Evolutionary conservation across 2,888 invertebrate species (phyloP), one percentile per base, ranked within the genome.

Genomic region (Latheticus oryzae): DNA sequence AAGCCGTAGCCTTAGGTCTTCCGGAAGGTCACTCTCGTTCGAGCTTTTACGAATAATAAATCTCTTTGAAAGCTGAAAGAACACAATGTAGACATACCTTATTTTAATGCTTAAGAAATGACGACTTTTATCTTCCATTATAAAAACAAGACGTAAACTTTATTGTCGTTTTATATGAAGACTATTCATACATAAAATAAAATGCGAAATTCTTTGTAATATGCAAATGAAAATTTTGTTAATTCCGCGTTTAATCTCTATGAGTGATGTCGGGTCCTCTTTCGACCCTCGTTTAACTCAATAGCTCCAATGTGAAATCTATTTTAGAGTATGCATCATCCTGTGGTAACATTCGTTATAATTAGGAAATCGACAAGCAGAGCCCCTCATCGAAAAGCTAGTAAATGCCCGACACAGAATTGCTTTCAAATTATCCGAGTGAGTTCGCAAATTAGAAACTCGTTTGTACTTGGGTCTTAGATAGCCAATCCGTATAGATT

Each of bases 71-170:
- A 52, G 57, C 35, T 13, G 45, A 21, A 28, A 30, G 21, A 58
- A 62, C 42, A 42, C 51, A 12, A 15, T 28, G 28, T 23, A 30
- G 30, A 47, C 62, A 57, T 52, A 58, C 53, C 56, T 62, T 62
- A 59, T 63, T 64, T 65, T 65, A 65, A 66, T 68, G 65, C 52
- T 37, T 38, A 54, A 58, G 62, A 64, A 64, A 65, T 63, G 64
- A 61, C 60, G 65, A 67, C 63, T 66, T 68, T 67, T 69, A 69
- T 68, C 64, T 67, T 19, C 61, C 52, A 60, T 59, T 61, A 60
- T 68, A 66, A 65, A 68, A 66, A 48, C 59, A 61, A 60, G 65
- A 62, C 64, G 62, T 65, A 66, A 66, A 63, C 51, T 63, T 63
- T 66, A 56, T 17, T 33, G 28, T n/a, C n/a, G n/a, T n/a, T n/a